Conservation (phyloP, 2,113 vertebrate species). For the Cottus gobio region DNA sequence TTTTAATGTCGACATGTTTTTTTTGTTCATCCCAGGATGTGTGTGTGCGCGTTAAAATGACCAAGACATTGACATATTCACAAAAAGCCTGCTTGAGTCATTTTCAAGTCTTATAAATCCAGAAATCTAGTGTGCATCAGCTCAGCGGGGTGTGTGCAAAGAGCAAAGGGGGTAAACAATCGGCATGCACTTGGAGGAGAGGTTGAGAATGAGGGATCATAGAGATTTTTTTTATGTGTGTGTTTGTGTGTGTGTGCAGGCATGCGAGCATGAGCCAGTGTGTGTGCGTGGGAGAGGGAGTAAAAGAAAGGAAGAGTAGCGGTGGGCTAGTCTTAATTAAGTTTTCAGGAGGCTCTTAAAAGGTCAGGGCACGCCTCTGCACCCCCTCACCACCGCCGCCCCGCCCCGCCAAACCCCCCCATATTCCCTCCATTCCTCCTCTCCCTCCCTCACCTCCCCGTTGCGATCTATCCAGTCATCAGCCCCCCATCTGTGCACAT, state of each 20-base stretch:
- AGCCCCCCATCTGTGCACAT: slow-evolving; percentile 83
- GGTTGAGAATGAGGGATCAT: slow-evolving; percentile 27
- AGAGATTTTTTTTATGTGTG: not conserved
- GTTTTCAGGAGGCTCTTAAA: slow-evolving; percentile 82
- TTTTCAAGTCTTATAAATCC: slow-evolving; percentile 43
- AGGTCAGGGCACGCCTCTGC: slow-evolving; percentile 76
- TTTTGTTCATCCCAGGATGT: slow-evolving; percentile 39
- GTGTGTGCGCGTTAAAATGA: slow-evolving; percentile 21
- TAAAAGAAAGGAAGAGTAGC: slow-evolving; percentile 52
- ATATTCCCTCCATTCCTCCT: slow-evolving; percentile 34
- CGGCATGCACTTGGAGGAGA: slow-evolving; percentile 12
- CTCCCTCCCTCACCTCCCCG: slow-evolving; percentile 58
- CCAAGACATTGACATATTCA: slow-evolving; percentile 16
- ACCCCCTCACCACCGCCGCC: slow-evolving; percentile 50
- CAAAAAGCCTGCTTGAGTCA: slow-evolving; percentile 33
- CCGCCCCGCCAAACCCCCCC: slow-evolving; percentile 53
- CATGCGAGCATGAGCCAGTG: not conserved
- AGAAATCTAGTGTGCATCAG: slow-evolving; percentile 26
- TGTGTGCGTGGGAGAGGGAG: slow-evolving; percentile 24
- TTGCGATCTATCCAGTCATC: slow-evolving; percentile 80
- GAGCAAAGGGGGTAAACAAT: slow-evolving; percentile 54
- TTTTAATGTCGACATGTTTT: slow-evolving; percentile 62
- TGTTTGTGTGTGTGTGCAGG: slow-evolving; percentile 1
- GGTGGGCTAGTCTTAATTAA: slow-evolving; percentile 76
- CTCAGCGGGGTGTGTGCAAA: slow-evolving; percentile 33